Percentiles rank a stretch among this genome's conserved stretches.
Conservation (phyloP, 2,888 invertebrate genomes). For the Drosophila greeni region DNA sequence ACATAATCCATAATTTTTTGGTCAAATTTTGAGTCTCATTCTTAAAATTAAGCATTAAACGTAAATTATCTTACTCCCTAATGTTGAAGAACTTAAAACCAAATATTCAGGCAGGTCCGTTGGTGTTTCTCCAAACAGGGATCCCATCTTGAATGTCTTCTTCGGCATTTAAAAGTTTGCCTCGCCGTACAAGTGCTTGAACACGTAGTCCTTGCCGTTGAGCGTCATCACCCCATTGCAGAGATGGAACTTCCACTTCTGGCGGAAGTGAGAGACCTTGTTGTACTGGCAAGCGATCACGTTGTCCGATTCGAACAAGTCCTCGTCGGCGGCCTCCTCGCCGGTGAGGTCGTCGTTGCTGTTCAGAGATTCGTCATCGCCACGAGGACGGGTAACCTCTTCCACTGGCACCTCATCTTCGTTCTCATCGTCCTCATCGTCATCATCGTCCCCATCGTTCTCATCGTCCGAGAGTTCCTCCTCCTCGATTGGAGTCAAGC, state of each 20-base stretch:
- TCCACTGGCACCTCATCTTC: not conserved
- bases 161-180: not conserved
- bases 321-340: not conserved
- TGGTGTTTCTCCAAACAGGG: too few relatives aligned
- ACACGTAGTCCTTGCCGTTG: not conserved
- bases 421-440: too few relatives aligned
- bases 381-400: not conserved
- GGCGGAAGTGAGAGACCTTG: not conserved
- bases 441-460: too few relatives aligned
- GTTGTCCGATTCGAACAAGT: not conserved
- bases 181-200: not conserved
- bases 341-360: not conserved
- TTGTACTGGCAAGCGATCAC: not conserved
- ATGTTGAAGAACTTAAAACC: too few relatives aligned
- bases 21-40: too few relatives aligned
- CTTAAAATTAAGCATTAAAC: too few relatives aligned
- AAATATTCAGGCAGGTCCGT: too few relatives aligned
- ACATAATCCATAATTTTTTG: too few relatives aligned
- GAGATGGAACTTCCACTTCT: not conserved
- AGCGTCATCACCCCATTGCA: not conserved
- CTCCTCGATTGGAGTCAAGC: not conserved
- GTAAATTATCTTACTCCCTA: too few relatives aligned
- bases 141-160: not conserved
- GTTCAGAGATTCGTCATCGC: not conserved
- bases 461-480: not conserved